Base-by-base conservation (phyloP, 2,888 invertebrate species). In the Drosophila ezoana region DNA sequence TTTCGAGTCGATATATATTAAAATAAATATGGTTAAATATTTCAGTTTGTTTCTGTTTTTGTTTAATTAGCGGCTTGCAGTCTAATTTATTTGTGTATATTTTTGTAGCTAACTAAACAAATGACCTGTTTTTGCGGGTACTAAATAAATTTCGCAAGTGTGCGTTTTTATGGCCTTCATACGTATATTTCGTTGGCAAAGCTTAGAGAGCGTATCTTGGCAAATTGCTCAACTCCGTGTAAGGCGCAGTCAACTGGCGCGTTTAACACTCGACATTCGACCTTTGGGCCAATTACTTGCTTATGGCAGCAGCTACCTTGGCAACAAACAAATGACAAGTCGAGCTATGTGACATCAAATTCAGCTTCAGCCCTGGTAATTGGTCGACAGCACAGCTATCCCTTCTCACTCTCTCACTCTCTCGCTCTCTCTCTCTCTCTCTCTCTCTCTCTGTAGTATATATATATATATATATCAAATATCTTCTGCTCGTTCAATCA, bases 31-130 rank as follows among this genome's bases (percentile, higher is more conserved):
- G 10, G 40, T 16, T 40, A 16, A 16, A 16, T 32, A 40, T 52
- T 41, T 18, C 20, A 20, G 33, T 40, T 52, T 13, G 2, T 28
- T 8, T 45, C 32, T 32, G 37, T 11, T 48, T 10, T 41, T 45
- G n/a, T 54, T 52, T 44, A 60, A 65, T 65, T 65, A 64, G 32
- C 53, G 54, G 14, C 45, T 45, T 37, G 33, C 13, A 11, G 10
- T 37, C 40, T 20, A 18, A 60, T 56, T 45, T 33, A 18, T 38
- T 4, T 38, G 20, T 18, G n/a, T 32, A 37, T 54, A 6, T 43
- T 32, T 52, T 62, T 16, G 49, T 32, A n/a, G 28, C 63, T 58
- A 63, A 62, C 58, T 75, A 56, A 49, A 49, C 44, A 47, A 75
- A 8, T 49, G 71, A 60, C 56, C 56, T 45, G 18, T 33, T 70